Percentiles rank a stretch among this genome's conserved stretches.
phyloP scores from a whole-genome alignment of 2,113 vertebrate genomes.

The Corapipo altera region DNA sequence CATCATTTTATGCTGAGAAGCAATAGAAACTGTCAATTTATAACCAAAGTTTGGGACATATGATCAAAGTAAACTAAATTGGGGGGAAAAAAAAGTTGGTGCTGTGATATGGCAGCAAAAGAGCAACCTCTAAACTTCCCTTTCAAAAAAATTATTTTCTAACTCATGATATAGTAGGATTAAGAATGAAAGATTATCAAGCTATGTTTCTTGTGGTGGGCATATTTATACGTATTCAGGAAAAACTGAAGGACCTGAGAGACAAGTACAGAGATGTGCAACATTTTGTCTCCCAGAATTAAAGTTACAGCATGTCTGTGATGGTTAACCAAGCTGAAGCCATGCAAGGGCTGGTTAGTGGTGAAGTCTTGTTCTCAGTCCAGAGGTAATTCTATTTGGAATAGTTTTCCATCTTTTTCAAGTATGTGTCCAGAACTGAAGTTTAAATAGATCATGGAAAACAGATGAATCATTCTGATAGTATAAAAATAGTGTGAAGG shows the following conservation, averaged over 20 bases:
- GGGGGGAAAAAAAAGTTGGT: not conserved
- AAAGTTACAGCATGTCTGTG: not conserved
- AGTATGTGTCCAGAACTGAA: not conserved
- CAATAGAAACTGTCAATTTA: not conserved
- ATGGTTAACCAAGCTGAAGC: not conserved
- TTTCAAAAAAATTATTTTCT: not conserved
- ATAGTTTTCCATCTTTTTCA: not conserved
- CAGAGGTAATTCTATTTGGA: not conserved
- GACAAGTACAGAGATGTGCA: not conserved
- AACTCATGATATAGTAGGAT: not conserved
- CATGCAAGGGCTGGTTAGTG: not conserved
- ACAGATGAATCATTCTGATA: not conserved
- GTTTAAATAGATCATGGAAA: not conserved
- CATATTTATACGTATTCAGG: rapidly evolving
- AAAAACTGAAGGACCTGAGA: not conserved
- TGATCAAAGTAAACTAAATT: not conserved
- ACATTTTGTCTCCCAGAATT: not conserved
- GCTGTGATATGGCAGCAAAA: not conserved
- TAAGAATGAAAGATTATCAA: not conserved
- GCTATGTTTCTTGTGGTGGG: not conserved
- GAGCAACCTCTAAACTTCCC: not conserved
- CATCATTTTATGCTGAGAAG: not conserved
- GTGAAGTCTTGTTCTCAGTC: not conserved
- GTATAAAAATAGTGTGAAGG: not conserved
- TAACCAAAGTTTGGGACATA: not conserved